These are phyloP conservation scores for Zoanthus solanderi DNA, from an alignment of 92 coral and sea anemone species.

Conservation along the genomic window DNA sequence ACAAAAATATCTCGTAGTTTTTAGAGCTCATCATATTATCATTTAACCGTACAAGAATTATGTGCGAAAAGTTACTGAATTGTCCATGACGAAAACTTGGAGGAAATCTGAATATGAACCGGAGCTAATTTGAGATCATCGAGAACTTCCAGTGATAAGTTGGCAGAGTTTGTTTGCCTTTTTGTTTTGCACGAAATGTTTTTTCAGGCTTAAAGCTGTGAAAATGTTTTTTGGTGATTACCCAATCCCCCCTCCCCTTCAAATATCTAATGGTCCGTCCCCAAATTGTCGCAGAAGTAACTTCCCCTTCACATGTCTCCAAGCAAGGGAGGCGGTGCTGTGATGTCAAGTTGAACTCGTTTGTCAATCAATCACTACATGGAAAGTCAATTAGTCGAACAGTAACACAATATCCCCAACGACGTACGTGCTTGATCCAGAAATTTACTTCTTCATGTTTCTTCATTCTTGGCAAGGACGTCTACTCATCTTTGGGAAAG, in stretches of 20 bases:
- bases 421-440: constrained; percentile 35
- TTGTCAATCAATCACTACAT: constrained; percentile 27
- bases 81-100: neutral
- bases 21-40: neutral
- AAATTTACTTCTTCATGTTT: neutral
- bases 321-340: constrained; percentile 29
- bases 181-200: too few species aligned
- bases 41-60: neutral
- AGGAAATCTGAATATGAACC: constrained; percentile 10
- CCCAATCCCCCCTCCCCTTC: too few species aligned
- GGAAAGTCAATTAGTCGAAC: constrained; percentile 60
- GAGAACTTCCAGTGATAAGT: neutral
- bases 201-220: too few species aligned
- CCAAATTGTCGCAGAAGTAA: constrained; percentile 5
- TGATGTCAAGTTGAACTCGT: constrained; percentile 28
- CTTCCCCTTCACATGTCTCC: constrained; percentile 14
- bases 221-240: too few species aligned
- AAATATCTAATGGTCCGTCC: neutral
- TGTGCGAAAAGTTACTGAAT: neutral
- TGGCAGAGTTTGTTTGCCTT: too few species aligned
- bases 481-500: neutral
- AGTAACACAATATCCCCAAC: constrained; percentile 75
- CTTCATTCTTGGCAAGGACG: constrained; percentile 5
- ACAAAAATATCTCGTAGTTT: too few species aligned
- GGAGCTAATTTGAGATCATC: neutral